A percentile compares a stretch with the other conserved stretches of the same genome.
These are phyloP conservation scores for Carcinoscorpius rotundicauda DNA, from an alignment of 1,140 invertebrate species.

Conservation along the genomic window DNA sequence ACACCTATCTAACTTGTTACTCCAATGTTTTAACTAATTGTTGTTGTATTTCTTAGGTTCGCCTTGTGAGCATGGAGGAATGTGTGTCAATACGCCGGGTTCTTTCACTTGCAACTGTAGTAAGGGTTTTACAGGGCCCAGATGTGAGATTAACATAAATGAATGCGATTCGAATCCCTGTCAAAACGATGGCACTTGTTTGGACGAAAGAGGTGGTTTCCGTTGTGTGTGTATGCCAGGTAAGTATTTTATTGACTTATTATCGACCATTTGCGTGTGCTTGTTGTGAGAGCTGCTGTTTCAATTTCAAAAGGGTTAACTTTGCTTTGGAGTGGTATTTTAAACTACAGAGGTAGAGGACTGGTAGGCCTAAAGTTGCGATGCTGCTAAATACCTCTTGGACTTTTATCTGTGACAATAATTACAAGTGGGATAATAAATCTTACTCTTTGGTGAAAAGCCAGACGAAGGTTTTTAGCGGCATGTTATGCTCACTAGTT, in stretches of 20 bases:
- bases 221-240: constrained; percentile 94
- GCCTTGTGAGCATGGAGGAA: constrained; percentile 34
- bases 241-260: constrained; percentile 39
- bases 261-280: neutral
- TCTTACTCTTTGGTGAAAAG: too few relatives aligned
- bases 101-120: constrained; percentile 86
- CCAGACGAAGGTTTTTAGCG: too few relatives aligned
- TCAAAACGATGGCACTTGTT: constrained; percentile 82
- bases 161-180: constrained; percentile 90
- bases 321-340: too few relatives aligned
- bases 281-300: too few relatives aligned
- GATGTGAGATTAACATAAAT: constrained; percentile 63
- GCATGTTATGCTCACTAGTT: too few relatives aligned
- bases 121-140: constrained; percentile 76
- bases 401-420: too few relatives aligned
- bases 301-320: too few relatives aligned
- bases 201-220: constrained; percentile 86
- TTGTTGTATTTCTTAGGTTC: constrained; percentile 20
- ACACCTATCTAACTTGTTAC: too few relatives aligned
- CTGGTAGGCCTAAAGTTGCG: too few relatives aligned
- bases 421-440: too few relatives aligned
- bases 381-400: too few relatives aligned
- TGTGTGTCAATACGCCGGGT: constrained; percentile 84
- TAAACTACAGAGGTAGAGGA: too few relatives aligned
- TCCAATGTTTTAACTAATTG: neutral